Conservation (phyloP, 2,888 invertebrate species). For the Lasius platythorax region DNA sequence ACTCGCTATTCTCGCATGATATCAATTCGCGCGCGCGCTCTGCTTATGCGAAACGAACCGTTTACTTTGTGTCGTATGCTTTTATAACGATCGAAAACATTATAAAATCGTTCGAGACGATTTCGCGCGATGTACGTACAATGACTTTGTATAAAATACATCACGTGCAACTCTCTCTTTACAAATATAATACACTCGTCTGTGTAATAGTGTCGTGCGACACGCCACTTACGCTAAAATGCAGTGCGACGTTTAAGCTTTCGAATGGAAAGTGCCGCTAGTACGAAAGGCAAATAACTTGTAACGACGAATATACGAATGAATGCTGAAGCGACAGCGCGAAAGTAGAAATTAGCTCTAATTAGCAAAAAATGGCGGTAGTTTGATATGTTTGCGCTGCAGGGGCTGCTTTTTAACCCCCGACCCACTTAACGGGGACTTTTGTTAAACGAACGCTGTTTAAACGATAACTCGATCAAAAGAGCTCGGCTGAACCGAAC, state of each 20-base stretch:
- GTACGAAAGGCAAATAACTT: slow-evolving; percentile 1
- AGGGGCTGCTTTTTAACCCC: slow-evolving; percentile 75
- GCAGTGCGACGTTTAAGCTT: not conserved
- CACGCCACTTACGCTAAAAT: slow-evolving; percentile 11
- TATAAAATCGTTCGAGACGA: slow-evolving; percentile 23
- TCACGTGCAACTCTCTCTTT: slow-evolving; percentile 3
- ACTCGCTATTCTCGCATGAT: slow-evolving; percentile 52
- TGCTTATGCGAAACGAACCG: slow-evolving; percentile 51
- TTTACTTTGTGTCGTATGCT: slow-evolving; percentile 20
- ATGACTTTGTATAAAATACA: slow-evolving; percentile 10
- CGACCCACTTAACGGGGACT: slow-evolving; percentile 69
- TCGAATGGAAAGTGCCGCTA: not conserved
- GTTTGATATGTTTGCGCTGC: slow-evolving; percentile 80
- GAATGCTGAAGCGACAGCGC: slow-evolving; percentile 17
- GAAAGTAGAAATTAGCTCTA: slow-evolving; percentile 74
- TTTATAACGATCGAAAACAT: slow-evolving; percentile 29
- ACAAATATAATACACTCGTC: not conserved
- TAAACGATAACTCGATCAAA: slow-evolving; percentile 83
- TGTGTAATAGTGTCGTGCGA: not conserved
- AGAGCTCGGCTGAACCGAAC: slow-evolving; percentile 80
- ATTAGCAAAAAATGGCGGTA: slow-evolving; percentile 76
- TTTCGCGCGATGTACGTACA: slow-evolving; percentile 5
- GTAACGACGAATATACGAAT: not conserved
- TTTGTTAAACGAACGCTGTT: slow-evolving; percentile 77
- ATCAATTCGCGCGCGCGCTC: slow-evolving; percentile 49